Percentiles rank a stretch among this genome's conserved stretches.
These are phyloP conservation scores for Delphinapterus leucas DNA, from an alignment of 2,113 vertebrate genomes.

Conservation along the genomic window DNA sequence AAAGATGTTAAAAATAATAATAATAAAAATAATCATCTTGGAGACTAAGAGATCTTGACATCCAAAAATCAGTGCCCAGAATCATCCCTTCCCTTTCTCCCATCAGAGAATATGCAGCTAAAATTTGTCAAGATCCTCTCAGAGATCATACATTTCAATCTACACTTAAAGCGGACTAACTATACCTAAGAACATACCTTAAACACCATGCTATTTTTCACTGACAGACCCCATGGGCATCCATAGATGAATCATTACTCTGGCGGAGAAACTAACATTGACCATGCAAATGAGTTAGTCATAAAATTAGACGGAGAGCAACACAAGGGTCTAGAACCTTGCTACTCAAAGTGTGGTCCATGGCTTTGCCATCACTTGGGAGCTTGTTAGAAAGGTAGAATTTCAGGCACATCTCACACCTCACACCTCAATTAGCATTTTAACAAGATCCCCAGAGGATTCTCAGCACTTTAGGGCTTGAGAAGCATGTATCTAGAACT, in stretches of 20 bases:
- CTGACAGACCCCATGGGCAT: not conserved
- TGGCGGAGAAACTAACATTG: not conserved
- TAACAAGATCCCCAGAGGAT: slow-evolving; percentile 52
- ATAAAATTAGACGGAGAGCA: not conserved
- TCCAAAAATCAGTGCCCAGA: not conserved
- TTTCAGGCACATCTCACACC: not conserved
- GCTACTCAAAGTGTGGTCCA: not conserved
- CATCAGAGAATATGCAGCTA: not conserved
- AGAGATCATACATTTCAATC: not conserved
- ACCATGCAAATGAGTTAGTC: not conserved
- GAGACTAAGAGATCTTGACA: not conserved
- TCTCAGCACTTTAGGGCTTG: not conserved
- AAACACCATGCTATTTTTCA: not conserved
- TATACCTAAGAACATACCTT: not conserved
- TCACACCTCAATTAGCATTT: slow-evolving; percentile 52
- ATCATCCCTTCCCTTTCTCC: not conserved
- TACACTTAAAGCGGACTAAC: not conserved
- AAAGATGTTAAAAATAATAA: no score
- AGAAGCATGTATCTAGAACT: slow-evolving; percentile 1
- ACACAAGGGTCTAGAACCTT: not conserved
- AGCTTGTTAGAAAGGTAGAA: slow-evolving; percentile 45
- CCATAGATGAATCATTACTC: not conserved
- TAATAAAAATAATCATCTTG: not conserved
- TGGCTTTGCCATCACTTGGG: not conserved
- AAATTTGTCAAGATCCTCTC: not conserved